A percentile compares a stretch with the other conserved stretches of the same genome.
Evolutionary conservation across 2,113 vertebrate species (phyloP).

Genomic region (Takifugu flavidus): DNA sequence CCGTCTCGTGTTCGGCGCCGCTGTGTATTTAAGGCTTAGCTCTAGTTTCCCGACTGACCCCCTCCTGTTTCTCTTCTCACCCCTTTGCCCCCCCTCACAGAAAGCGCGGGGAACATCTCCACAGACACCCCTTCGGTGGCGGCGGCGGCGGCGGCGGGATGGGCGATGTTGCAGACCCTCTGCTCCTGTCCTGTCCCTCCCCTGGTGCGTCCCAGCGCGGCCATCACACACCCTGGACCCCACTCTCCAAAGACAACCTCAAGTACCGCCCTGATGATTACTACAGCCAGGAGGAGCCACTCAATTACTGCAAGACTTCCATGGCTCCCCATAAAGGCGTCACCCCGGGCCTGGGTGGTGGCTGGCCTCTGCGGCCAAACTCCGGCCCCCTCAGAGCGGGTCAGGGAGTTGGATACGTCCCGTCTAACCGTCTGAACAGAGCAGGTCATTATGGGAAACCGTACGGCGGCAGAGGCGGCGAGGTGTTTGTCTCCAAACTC

Average conservation of each 20-base stretch:
- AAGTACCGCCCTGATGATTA: slow-evolving; percentile 74
- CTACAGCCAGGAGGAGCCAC: slow-evolving; percentile 70
- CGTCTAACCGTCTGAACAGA: slow-evolving; percentile 69
- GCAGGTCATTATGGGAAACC: slow-evolving; percentile 73
- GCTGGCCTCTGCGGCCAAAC: slow-evolving; percentile 70
- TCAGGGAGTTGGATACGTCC: slow-evolving; percentile 59
- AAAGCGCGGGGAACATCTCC: slow-evolving; percentile 66
- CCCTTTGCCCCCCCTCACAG: slow-evolving; percentile 34
- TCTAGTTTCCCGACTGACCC: neutral
- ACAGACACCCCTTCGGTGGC: slow-evolving; percentile 57
- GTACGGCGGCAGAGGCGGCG: slow-evolving; percentile 60
- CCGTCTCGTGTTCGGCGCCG: neutral
- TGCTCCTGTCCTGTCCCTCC: slow-evolving; percentile 66
- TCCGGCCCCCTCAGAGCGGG: slow-evolving; percentile 54
- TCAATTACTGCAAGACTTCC: slow-evolving; percentile 73
- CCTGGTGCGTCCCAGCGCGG: slow-evolving; percentile 69
- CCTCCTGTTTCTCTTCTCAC: neutral
- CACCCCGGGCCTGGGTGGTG: slow-evolving; percentile 51
- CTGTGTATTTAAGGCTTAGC: neutral
- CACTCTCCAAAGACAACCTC: slow-evolving; percentile 72
- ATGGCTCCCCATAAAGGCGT: slow-evolving; percentile 68
- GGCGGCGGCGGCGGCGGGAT: slow-evolving; percentile 56
- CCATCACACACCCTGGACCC: slow-evolving; percentile 76
- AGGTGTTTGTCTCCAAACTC: slow-evolving; percentile 70
- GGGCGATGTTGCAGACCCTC: slow-evolving; percentile 71